These are phyloP conservation scores for Erebia palarica DNA, from an alignment of 2,888 invertebrate species.

Conservation along the genomic window DNA sequence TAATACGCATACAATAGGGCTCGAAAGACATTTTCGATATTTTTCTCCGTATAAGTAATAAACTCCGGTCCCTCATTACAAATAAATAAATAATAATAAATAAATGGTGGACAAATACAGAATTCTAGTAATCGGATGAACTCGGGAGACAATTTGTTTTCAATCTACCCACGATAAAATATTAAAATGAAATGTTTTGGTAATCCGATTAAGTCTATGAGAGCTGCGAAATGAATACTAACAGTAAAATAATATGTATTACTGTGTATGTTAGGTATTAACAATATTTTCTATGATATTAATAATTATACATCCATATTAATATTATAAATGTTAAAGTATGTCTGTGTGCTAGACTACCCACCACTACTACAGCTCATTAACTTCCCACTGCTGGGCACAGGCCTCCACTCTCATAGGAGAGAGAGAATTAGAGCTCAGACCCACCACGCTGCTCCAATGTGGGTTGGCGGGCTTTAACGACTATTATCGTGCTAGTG, in stretches of 20 bases:
- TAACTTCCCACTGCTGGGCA: no score
- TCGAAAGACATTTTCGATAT: no score
- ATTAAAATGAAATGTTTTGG: slow-evolving; percentile 42
- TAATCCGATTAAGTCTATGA: slow-evolving; percentile 41
- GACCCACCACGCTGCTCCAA: no score
- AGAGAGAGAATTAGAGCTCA: no score
- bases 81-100: background rate
- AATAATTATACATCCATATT: no score
- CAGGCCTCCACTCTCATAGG: no score
- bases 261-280: background rate
- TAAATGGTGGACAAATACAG: slow-evolving; percentile 27
- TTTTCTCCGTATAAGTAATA: background rate
- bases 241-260: background rate
- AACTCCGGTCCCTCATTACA: slow-evolving; percentile 25
- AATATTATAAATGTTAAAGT: no score
- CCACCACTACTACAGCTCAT: no score
- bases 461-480: no score
- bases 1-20: no score
- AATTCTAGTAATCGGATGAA: slow-evolving; percentile 40
- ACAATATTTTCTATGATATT: background rate
- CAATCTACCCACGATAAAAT: slow-evolving; percentile 43
- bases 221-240: slow-evolving; percentile 19
- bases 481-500: no score
- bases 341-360: no score
- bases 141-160: slow-evolving; percentile 40